These are phyloP conservation scores for Leptoclinus maculatus DNA, from an alignment of 2,797 vertebrate species.

Conservation along the genomic window DNA sequence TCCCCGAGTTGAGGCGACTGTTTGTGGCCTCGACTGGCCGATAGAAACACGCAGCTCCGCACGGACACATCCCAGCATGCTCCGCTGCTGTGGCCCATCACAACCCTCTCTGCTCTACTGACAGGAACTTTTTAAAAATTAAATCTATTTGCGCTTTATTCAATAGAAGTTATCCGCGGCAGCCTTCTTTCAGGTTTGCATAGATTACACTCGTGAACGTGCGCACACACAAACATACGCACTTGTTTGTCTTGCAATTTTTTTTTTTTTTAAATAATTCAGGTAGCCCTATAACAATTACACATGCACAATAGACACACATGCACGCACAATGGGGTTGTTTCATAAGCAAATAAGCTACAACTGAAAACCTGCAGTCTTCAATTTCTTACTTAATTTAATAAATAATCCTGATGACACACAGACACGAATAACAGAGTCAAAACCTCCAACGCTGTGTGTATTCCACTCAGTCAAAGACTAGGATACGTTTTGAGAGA, in stretches of 20 bases:
- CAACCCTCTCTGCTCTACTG: neutral
- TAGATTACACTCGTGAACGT: conserved; percentile 20
- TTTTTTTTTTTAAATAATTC: conserved; percentile 37
- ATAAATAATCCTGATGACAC: neutral
- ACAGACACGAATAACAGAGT: neutral
- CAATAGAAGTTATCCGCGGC: conserved; percentile 16
- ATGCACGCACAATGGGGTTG: conserved; percentile 2
- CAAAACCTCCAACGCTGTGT: neutral
- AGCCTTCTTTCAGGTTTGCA: conserved; percentile 42
- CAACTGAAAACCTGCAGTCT: conserved; percentile 21
- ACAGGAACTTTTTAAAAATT: neutral
- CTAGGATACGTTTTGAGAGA: neutral
- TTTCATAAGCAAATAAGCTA: conserved; percentile 30
- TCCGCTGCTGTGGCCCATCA: conserved; percentile 27
- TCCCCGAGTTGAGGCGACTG: neutral
- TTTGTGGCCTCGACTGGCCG: conserved; percentile 19
- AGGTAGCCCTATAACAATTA: conserved; percentile 30
- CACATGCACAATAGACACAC: conserved; percentile 15
- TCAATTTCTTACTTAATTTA: neutral
- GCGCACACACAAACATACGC: neutral
- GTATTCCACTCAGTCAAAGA: neutral
- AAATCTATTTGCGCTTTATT: conserved; percentile 32
- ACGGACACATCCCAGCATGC: conserved; percentile 50
- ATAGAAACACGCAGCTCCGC: conserved; percentile 22
- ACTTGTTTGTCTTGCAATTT: conserved; percentile 60